Conservation (phyloP, 2,113 vertebrate genomes). For the Saguinus imperator region DNA sequence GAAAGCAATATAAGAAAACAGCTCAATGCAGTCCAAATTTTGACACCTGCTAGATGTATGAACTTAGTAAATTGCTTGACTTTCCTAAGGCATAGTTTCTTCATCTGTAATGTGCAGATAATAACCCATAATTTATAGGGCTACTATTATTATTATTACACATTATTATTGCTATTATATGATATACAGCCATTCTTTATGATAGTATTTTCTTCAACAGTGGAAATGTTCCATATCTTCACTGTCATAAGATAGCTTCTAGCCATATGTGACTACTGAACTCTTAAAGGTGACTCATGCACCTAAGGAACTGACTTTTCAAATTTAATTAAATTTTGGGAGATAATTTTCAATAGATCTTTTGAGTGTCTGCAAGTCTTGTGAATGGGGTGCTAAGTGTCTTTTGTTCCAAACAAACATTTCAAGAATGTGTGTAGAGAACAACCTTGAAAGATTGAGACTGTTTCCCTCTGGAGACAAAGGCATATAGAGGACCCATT, state of each 20-base stretch:
- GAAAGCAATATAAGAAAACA: background rate
- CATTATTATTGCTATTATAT: background rate
- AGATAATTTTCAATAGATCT: background rate
- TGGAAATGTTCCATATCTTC: background rate
- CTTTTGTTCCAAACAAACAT: background rate
- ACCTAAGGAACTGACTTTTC: background rate
- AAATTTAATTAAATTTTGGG: background rate
- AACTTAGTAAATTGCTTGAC: background rate
- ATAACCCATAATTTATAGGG: background rate
- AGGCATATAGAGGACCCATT: background rate
- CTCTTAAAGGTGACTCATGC: background rate
- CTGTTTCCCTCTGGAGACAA: background rate
- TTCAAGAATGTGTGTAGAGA: background rate
- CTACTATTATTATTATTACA: background rate
- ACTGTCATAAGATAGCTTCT: background rate
- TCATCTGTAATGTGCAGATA: background rate
- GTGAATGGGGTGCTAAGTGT: background rate
- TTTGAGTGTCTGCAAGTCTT: background rate
- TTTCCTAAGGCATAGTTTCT: background rate
- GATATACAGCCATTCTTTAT: background rate
- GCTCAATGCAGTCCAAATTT: background rate
- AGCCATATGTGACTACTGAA: background rate
- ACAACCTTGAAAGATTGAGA: background rate
- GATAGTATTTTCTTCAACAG: background rate
- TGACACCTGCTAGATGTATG: background rate